A percentile compares a stretch with the other conserved stretches of the same genome.
Evolutionary conservation across 2,888 invertebrate species (phyloP).

Genomic region (Branchipolynoe longqiensis): DNA sequence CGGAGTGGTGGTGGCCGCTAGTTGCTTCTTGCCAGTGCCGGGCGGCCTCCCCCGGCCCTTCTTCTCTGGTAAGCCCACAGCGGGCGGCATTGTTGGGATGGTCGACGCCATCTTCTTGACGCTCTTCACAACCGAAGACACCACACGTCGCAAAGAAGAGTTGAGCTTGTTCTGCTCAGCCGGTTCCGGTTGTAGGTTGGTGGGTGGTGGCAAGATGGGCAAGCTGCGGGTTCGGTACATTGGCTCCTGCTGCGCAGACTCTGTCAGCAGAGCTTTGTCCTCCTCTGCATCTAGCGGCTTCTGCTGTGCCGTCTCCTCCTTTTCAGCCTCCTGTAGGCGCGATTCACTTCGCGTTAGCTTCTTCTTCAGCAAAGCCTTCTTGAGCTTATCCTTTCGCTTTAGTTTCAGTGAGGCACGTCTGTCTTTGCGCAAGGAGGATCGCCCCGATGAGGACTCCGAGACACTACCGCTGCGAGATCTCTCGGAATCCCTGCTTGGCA

Average conservation of each 20-base stretch:
- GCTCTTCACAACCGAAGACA: conserved; percentile 27
- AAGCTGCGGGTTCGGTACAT: conserved; percentile 30
- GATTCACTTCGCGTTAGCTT: conserved; percentile 37
- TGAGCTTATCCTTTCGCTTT: not conserved
- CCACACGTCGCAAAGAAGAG: not conserved
- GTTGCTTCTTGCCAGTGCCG: conserved; percentile 45
- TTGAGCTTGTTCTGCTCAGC: not conserved
- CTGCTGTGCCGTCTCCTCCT: not conserved
- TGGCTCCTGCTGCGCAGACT: not conserved
- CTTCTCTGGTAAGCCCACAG: conserved; percentile 1
- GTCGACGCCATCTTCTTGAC: conserved; percentile 20
- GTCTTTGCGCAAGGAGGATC: not conserved
- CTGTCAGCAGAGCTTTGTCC: not conserved
- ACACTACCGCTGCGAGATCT: not conserved
- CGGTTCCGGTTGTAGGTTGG: not conserved
- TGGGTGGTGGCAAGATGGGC: conserved; percentile 8
- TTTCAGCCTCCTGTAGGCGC: not conserved
- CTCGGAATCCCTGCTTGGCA: not conserved
- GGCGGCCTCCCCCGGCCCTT: conserved; percentile 48
- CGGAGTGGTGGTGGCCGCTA: no score
- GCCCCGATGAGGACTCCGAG: not conserved
- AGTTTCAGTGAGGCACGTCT: not conserved
- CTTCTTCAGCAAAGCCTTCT: not conserved
- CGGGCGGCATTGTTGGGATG: not conserved
- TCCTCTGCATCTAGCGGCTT: not conserved